Base-by-base conservation (phyloP, 2,113 vertebrate genomes). In the Aythya baeri region DNA sequence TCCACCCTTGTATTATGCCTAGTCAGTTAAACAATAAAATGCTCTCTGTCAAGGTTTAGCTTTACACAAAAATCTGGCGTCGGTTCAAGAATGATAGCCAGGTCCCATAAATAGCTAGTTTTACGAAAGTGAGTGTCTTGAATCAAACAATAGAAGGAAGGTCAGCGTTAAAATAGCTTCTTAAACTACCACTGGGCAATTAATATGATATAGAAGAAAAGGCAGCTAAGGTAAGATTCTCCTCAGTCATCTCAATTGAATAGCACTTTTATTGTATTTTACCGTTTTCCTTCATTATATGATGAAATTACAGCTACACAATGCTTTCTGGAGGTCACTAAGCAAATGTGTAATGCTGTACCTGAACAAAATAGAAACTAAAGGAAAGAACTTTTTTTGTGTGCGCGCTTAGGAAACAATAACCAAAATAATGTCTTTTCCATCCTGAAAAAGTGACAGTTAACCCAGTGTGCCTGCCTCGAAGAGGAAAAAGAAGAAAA, bases 141-240 rank as follows among this genome's bases (percentile, higher is more conserved):
- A 84, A 38, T 72, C 61, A 83, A 96, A 98, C 96, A 97, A 97
- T 96, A 78, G 90, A 54, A 97, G 97, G 96, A 97, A 97, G 94
- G 96, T 96, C 94, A 94, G 59, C 32, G 67, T 72, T 91, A 90
- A 95, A 94, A 96, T 66, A 95, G 89, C 90, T 95, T 9, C 61
- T 91, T 14, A 32, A 86, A 68, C 49, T 49, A 83, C 17, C n/a
- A 16, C 36, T 70, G 25, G 61, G 71, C 49, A 68, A 93, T 49
- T 63, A 50, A 38, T 27, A 17, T 11, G 32, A 92, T 54, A 43
- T 5, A 73, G 25, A 92, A 44, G 91, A 77, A 81, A 93, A 94
- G 83, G 94, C 91, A 92, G 76, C 74, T 80, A 77, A 85, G 89
- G 92, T 88, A 92, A 91, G 74, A 66, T 11, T 38, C 62, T 72